Conservation (phyloP, 2,888 invertebrate species). For the Alviniconcha strummeri region DNA sequence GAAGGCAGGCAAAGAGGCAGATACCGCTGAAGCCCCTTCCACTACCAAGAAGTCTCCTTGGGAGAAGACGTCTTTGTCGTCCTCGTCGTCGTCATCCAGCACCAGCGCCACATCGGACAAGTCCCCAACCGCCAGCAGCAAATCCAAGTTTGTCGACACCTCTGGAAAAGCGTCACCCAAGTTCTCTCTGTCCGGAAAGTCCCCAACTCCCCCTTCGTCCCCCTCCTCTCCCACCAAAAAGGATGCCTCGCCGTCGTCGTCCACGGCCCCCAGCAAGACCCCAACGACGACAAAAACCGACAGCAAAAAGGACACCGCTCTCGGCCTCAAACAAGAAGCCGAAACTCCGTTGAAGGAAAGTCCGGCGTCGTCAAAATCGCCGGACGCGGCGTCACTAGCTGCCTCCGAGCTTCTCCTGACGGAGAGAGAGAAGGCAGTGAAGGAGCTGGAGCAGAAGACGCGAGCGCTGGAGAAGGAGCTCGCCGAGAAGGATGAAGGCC, state of each 20-base stretch:
- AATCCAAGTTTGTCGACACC: slow-evolving; percentile 11
- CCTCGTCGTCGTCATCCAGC: not conserved
- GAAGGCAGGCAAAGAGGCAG: slow-evolving; percentile 20
- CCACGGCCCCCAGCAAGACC: slow-evolving; percentile 3
- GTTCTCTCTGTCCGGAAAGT: not conserved
- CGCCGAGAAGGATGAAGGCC: slow-evolving; percentile 43
- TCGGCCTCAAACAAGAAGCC: not conserved
- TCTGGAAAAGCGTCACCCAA: slow-evolving; percentile 14
- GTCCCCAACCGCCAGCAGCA: not conserved
- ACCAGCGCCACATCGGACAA: not conserved
- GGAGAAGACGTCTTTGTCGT: not conserved
- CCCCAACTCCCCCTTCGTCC: slow-evolving; percentile 21
- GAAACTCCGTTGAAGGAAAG: not conserved
- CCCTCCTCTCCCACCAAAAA: not conserved
- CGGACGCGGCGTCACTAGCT: not conserved
- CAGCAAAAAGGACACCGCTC: not conserved
- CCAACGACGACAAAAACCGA: not conserved
- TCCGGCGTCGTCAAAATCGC: not conserved
- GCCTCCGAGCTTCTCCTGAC: not conserved
- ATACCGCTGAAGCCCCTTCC: not conserved
- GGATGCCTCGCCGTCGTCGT: slow-evolving; percentile 14
- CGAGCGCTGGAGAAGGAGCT: slow-evolving; percentile 44
- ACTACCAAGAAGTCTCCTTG: not conserved
- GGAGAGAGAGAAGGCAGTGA: slow-evolving; percentile 18
- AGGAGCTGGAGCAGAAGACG: slow-evolving; percentile 44